phyloP scores from a whole-genome alignment of 2,888 invertebrate genomes.

The Nineta flava region DNA sequence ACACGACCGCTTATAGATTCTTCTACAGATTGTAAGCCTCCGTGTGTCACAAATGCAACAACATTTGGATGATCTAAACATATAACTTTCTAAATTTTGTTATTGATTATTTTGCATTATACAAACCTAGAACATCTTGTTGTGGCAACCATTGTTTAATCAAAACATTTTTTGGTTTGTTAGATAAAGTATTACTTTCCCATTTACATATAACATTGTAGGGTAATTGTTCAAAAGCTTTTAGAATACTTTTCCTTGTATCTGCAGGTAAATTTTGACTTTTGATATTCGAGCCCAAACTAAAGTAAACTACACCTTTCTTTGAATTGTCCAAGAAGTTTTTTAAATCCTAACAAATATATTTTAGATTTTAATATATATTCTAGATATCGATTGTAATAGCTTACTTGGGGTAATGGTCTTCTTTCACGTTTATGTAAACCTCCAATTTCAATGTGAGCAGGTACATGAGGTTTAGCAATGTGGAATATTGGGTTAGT shows the following conservation, averaged over 20 bases:
- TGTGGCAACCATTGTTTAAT: conserved; percentile 16
- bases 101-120: too few relatives aligned
- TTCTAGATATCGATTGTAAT: too few relatives aligned
- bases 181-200: conserved; percentile 18
- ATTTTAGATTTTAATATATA: too few relatives aligned
- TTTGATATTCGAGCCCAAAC: conserved; percentile 22
- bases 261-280: conserved; percentile 17
- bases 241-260: conserved; percentile 16
- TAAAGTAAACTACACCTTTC: conserved; percentile 23
- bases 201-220: conserved; percentile 25
- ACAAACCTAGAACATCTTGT: conserved; percentile 12
- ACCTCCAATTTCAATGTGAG: too few relatives aligned
- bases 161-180: conserved; percentile 13
- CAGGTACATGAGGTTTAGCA: too few relatives aligned
- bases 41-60: conserved; percentile 37
- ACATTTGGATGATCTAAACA: conserved; percentile 5
- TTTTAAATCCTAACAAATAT: conserved; percentile 13
- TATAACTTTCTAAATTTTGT: conserved; percentile 2
- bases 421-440: too few relatives aligned
- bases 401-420: too few relatives aligned
- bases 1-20: conserved; percentile 34
- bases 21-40: conserved; percentile 36
- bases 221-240: conserved; percentile 20
- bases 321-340: conserved; percentile 19
- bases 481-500: too few relatives aligned